Evolutionary conservation across 2,797 vertebrate species (phyloP).

Genomic region (Pipistrellus pygmaeus): DNA sequence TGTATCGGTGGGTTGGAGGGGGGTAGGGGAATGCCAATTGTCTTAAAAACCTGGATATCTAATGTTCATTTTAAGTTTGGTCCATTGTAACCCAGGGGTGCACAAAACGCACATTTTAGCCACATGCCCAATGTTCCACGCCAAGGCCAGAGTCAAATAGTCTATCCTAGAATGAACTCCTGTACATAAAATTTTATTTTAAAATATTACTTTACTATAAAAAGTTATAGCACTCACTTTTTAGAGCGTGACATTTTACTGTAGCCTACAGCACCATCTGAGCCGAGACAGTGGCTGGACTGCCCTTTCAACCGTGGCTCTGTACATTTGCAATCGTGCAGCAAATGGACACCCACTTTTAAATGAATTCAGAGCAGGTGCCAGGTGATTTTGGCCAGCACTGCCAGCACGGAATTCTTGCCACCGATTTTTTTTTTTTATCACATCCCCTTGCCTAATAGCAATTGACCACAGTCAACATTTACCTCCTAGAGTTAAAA

Average conservation of each 20-base stretch:
- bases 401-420: background rate
- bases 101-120: slow-evolving; percentile 10
- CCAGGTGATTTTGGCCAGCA: background rate
- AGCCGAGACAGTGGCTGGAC: background rate
- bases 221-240: background rate
- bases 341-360: background rate
- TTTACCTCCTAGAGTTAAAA: slow-evolving; percentile 22
- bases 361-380: background rate
- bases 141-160: slow-evolving; percentile 48
- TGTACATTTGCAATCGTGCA: background rate
- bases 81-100: background rate
- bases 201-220: slow-evolving; percentile 11
- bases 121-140: background rate
- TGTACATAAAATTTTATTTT: background rate
- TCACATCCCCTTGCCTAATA: slow-evolving; percentile 38
- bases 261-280: background rate
- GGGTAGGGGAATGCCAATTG: background rate
- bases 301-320: background rate
- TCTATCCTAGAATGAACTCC: background rate
- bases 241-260: slow-evolving; percentile 12
- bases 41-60: background rate
- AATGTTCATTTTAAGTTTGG: slow-evolving; percentile 9
- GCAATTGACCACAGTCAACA: slow-evolving; percentile 28
- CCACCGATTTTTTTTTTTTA: background rate
- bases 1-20: background rate